Evolutionary conservation across 2,113 vertebrate genomes (phyloP), one percentile per base, ranked within the genome.

Genomic region (Phocoena sinus): DNA sequence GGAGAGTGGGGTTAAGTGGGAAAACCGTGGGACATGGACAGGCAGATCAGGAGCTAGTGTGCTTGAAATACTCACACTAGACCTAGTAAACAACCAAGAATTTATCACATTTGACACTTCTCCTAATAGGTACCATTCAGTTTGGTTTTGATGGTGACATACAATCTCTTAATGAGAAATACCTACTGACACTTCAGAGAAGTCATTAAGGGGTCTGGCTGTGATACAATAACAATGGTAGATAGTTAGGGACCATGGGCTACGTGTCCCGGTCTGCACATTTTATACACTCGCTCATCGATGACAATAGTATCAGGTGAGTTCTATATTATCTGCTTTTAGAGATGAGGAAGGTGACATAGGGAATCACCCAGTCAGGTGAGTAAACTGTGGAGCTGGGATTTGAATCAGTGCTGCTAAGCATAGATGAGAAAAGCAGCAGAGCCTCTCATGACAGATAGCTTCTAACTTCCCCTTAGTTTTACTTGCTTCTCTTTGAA

Each of bases 221-320:
- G 26, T 63, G 71, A 60, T 68, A 6, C 1, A 68, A 9, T 76
- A 21, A 58, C 36, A 76, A 0, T 28, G 5, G 15, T 3, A 6
- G 47, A 10, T n/a, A 33, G 15, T 36, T 25, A n/a, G 12, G 38
- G n/a, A 33, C n/a, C 13, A 5, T 4, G 5, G 38, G 50, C 28
- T 44, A 6, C 0, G 0, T 60, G 25, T 50, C 17, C 3, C 21
- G 8, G 0, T 23, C 23, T 94, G 25, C 53, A 20, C 12, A 8
- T 26, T 71, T 89, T 50, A 71, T 20, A 68, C 0, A 8, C 18
- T 95, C 3, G 13, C 23, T 41, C 28, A 11, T 67, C 70, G 12
- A 2, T 1, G 68, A 44, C 9, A 33, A 0, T 33, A 11, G 4
- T 8, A 9, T 74, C 25, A 15, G 11, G 2, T 70, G 58, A 6